These are phyloP conservation scores for Cyclophora albipunctata DNA, from an alignment of 2,888 invertebrate species.

Conservation along the genomic window DNA sequence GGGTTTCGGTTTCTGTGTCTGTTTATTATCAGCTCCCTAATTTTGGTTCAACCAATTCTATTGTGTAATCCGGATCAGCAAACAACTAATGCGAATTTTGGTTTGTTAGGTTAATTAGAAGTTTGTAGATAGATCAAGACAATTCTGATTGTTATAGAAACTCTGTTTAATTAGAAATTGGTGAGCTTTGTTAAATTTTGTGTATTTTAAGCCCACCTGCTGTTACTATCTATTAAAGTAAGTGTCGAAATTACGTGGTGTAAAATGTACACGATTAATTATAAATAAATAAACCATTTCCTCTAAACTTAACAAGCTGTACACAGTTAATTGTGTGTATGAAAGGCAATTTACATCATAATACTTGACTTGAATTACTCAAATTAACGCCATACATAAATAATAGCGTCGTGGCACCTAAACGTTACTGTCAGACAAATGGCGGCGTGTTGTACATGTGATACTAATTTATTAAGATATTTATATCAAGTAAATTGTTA, in stretches of 20 bases:
- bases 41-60: slow-evolving; percentile 38
- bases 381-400: slow-evolving; percentile 29
- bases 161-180: slow-evolving; percentile 1
- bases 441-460: slow-evolving; percentile 4
- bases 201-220: neutral
- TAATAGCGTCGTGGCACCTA: slow-evolving; percentile 30
- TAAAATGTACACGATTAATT: slow-evolving; percentile 4
- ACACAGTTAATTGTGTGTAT: slow-evolving; percentile 14
- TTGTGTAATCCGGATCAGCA: slow-evolving; percentile 44
- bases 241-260: no score
- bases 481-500: no score
- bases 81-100: slow-evolving; percentile 45
- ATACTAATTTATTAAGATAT: no score
- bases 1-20: slow-evolving; percentile 40
- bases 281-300: slow-evolving; percentile 10
- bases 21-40: slow-evolving; percentile 51
- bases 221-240: slow-evolving; percentile 2
- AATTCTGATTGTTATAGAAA: slow-evolving; percentile 4
- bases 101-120: slow-evolving; percentile 45
- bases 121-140: slow-evolving; percentile 33
- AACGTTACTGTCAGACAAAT: slow-evolving; percentile 23
- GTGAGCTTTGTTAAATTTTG: neutral
- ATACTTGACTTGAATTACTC: slow-evolving; percentile 28
- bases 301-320: slow-evolving; percentile 14
- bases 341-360: slow-evolving; percentile 19